Evolutionary conservation across 2,113 vertebrate species (phyloP), one percentile per base, ranked within the genome.

Genomic region (Sarotherodon lohbergeri): DNA sequence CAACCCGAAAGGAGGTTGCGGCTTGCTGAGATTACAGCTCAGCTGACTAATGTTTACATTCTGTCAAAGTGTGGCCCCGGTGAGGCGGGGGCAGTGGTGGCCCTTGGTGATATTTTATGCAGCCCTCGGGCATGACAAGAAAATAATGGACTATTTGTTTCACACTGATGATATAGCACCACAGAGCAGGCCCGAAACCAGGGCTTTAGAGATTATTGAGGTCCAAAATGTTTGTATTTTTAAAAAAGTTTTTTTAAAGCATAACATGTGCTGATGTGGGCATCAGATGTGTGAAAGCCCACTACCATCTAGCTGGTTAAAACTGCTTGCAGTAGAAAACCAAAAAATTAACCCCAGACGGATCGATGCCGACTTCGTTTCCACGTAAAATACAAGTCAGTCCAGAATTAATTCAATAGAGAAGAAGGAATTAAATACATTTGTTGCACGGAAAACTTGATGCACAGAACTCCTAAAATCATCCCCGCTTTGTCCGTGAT

Each of bases 11-110:
- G 71, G 41, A 29, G 68, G 68, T 43, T 76, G 68, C 6, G 4
- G 71, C 24, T 78, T 32, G 43, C 24, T 50, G 27, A 34, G 46
- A 50, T 52, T 52, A 48, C 73, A 29, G 46, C 46, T 34, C 73
- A 78, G 46, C 73, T 78, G 73, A 78, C 46, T 78, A 34, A 34
- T 78, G 46, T 34, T 78, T 78, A 78, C 73, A 78, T 78, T 52
- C 46, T 78, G 73, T 52, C 73, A 78, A 52, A 78, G 46, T 52
- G 46, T 50, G 46, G 27, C 27, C 73, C 41, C 1, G 7, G 66
- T 43, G 63, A 19, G 7, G 63, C 1, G 43, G 71, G 24, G 43
- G 9, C 24, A 17, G 17, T 5, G 71, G 71, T 6, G 6, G 39
- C 68, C 13, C 68, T 19, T 78, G 27, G 46, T 78, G 48, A 52